Conservation (phyloP, 2,888 invertebrate species). For the Gari tellinella region DNA sequence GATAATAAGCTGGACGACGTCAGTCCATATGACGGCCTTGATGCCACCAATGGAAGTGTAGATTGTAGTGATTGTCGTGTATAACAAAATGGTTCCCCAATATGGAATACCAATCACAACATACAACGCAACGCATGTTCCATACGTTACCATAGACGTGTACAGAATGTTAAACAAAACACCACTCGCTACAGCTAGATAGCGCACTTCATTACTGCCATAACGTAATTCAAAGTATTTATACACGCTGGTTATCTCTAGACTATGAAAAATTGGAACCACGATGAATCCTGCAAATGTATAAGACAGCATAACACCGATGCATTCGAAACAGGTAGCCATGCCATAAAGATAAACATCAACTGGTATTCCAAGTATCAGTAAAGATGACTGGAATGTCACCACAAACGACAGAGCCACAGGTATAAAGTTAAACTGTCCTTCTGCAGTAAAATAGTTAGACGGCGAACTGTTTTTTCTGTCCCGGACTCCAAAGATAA, state of each 20-base stretch:
- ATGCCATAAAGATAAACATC: constrained; percentile 36
- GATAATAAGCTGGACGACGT: constrained; percentile 33
- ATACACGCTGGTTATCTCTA: constrained; percentile 34
- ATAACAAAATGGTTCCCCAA: constrained; percentile 34
- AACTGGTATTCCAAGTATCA: constrained; percentile 31
- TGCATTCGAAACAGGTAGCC: neutral
- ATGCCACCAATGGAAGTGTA: constrained; percentile 42
- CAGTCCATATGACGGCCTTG: constrained; percentile 45
- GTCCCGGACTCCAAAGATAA: constrained; percentile 29
- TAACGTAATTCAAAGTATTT: constrained; percentile 28
- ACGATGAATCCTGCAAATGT: constrained; percentile 14
- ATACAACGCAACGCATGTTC: constrained; percentile 27
- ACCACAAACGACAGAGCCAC: constrained; percentile 41
- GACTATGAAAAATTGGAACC: constrained; percentile 30
- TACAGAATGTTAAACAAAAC: constrained; percentile 31
- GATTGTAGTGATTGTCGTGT: constrained; percentile 29
- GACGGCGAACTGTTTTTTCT: constrained; percentile 10
- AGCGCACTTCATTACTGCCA: constrained; percentile 30
- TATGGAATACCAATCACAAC: constrained; percentile 30
- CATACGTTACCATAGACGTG: constrained; percentile 31
- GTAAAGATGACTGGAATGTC: constrained; percentile 39
- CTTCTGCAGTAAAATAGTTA: constrained; percentile 37
- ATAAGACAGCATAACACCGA: constrained; percentile 20
- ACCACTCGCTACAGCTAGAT: constrained; percentile 10
- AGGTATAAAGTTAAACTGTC: constrained; percentile 19